Conservation (phyloP, 1,140 invertebrate genomes). For the Diachasmimorpha longicaudata region DNA sequence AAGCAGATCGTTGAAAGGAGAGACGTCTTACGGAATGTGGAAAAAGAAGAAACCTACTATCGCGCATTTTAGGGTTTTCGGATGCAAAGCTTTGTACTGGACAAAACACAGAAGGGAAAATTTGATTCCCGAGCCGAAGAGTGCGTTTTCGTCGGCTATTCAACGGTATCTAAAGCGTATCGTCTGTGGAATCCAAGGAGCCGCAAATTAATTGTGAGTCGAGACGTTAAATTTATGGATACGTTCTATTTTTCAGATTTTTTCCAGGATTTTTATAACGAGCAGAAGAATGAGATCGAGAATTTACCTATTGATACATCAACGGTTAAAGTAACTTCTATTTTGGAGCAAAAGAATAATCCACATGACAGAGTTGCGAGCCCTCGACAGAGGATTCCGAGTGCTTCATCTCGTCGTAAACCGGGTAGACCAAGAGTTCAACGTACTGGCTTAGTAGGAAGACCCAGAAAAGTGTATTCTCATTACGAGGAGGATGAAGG, state of each 20-base stretch:
- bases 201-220: neutral
- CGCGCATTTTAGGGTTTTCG: constrained; percentile 33
- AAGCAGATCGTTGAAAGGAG: no score
- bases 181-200: neutral
- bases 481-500: neutral
- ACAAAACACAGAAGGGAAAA: constrained; percentile 37
- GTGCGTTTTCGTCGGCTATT: no score
- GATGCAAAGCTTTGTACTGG: constrained; percentile 25
- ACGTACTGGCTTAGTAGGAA: neutral
- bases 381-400: neutral
- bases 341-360: neutral
- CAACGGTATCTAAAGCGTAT: constrained; percentile 20
- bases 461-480: neutral
- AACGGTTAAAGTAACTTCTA: no score
- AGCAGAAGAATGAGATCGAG: no score
- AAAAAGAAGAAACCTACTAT: no score
- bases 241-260: neutral
- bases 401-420: neutral
- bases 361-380: neutral
- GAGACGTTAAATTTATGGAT: constrained; percentile 13
- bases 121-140: constrained; percentile 23
- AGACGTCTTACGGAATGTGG: no score
- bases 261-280: neutral
- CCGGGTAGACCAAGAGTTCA: neutral
- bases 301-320: no score